Evolutionary conservation across 2,888 invertebrate genomes (phyloP).

Genomic region (Drosophila pseudotalamancana): DNA sequence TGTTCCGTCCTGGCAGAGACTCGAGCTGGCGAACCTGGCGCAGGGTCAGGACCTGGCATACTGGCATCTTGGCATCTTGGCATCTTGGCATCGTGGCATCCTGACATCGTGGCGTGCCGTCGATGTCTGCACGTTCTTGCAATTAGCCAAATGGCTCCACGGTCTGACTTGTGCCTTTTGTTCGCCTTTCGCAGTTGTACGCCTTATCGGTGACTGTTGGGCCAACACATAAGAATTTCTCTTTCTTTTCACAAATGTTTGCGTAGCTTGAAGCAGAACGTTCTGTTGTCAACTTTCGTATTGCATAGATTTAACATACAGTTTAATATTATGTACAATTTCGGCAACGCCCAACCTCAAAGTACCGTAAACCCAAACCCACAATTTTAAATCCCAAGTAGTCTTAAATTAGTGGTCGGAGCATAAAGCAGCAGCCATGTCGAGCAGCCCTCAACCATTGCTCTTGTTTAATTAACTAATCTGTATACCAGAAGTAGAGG

Average conservation of each 20-base stretch:
- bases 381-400: constrained; percentile 48
- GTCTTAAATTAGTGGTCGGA: constrained; percentile 50
- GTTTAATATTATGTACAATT: constrained; percentile 13
- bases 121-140: constrained; percentile 64
- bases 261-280: constrained; percentile 1
- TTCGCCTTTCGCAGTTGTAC: not conserved
- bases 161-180: constrained; percentile 36
- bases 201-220: not conserved
- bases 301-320: not conserved
- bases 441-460: constrained; percentile 12
- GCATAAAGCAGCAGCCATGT: constrained; percentile 3
- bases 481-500: constrained; percentile 1
- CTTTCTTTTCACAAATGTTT: constrained; percentile 16
- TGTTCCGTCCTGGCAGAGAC: constrained; percentile 1
- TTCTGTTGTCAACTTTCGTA: not conserved
- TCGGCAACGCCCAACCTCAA: constrained; percentile 29
- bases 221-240: not conserved
- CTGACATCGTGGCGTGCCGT: constrained; percentile 27
- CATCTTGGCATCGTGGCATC: too few species aligned
- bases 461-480: constrained; percentile 66
- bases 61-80: too few species aligned
- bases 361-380: constrained; percentile 10
- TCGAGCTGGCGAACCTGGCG: constrained; percentile 27
- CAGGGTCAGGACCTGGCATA: constrained; percentile 16
- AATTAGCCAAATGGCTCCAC: constrained; percentile 73